A percentile compares a stretch with the other conserved stretches of the same genome.
Conservation (phyloP, 1,140 invertebrate species). For the Elymnias hypermnestra region DNA sequence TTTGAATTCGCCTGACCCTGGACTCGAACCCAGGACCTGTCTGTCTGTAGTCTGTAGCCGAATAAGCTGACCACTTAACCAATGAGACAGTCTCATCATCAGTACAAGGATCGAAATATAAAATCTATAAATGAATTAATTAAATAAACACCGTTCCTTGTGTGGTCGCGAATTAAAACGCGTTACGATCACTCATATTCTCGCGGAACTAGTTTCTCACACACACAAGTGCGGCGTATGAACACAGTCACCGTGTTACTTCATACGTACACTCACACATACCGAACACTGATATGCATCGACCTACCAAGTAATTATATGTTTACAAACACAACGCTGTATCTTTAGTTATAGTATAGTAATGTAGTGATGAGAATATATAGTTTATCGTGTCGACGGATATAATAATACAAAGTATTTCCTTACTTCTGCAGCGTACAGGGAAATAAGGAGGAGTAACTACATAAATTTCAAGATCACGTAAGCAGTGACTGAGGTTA, state of each 20-base stretch:
- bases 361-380: conserved; percentile 37
- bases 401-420: no score
- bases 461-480: no score
- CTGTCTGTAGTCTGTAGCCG: not conserved
- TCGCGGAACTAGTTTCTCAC: conserved; percentile 52
- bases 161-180: conserved; percentile 53
- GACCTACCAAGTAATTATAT: conserved; percentile 73
- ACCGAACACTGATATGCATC: conserved; percentile 55
- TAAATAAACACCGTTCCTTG: conserved; percentile 40
- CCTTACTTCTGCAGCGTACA: no score
- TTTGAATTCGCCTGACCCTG: no score
- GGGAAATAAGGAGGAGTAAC: no score
- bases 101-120: no score
- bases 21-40: no score
- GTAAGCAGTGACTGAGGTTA: no score
- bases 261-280: conserved; percentile 17
- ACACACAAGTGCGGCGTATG: conserved; percentile 21
- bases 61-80: no score
- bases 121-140: conserved; percentile 38
- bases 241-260: conserved; percentile 14
- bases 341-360: conserved; percentile 36
- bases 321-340: conserved; percentile 61
- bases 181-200: conserved; percentile 55
- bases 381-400: conserved; percentile 20
- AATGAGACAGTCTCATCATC: no score